Evolutionary conservation across 1,140 invertebrate genomes (phyloP).

Genomic region (Mercenaria mercenaria): DNA sequence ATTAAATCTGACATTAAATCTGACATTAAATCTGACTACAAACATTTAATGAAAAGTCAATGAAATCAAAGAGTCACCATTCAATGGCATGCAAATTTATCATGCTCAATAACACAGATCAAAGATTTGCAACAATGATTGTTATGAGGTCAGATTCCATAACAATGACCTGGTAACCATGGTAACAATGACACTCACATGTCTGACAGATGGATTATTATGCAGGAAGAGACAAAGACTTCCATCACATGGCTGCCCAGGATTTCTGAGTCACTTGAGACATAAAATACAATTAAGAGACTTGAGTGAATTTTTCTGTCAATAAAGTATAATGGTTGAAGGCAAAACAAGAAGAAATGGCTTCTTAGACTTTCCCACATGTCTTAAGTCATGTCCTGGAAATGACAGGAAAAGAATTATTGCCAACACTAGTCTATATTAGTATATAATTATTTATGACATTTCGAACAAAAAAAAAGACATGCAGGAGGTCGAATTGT

Average conservation of each 20-base stretch:
- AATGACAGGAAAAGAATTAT: neutral
- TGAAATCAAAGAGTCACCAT: too few relatives aligned
- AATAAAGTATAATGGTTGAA: neutral
- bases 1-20: too few relatives aligned
- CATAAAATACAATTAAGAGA: constrained; percentile 20
- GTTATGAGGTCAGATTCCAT: constrained; percentile 17
- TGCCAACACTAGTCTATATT: neutral
- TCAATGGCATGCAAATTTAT: neutral
- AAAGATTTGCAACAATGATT: neutral
- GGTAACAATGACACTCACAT: neutral
- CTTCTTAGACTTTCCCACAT: neutral
- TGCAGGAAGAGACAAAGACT: neutral
- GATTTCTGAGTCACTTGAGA: neutral
- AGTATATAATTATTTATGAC: too few relatives aligned
- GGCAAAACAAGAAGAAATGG: neutral
- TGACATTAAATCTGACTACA: too few relatives aligned
- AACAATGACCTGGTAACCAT: constrained; percentile 18
- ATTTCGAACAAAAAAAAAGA: too few relatives aligned
- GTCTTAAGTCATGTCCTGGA: neutral
- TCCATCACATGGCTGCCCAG: neutral
- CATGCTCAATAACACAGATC: neutral
- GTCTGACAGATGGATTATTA: constrained; percentile 14
- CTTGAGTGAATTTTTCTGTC: neutral
- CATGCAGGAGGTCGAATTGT: too few relatives aligned
- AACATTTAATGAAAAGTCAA: too few relatives aligned